Base-by-base conservation (phyloP, 2,888 invertebrate species). In the Mimas tiliae region DNA sequence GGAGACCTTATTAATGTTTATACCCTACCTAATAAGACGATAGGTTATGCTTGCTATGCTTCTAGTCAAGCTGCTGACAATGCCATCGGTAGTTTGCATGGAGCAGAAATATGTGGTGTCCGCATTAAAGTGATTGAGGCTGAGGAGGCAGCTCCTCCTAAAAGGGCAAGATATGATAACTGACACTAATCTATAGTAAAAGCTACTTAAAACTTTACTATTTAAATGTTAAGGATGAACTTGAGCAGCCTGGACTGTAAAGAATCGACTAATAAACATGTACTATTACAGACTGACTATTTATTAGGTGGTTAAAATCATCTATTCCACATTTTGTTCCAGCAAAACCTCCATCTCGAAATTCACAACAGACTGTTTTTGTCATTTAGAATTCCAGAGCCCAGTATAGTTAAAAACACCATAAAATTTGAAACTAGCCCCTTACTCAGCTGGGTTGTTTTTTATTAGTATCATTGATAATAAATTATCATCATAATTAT, bases 11-110 rank as follows among this genome's bases (percentile, higher is more conserved):
- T 98, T 67, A 98, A 98, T 86, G 97, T 98, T 1, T 98, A 98
- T 83, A 95, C 98, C 85, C 91, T 98, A 74, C 96, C 96, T 62
- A 97, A 98, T 82, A 97, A 97, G 83, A 98, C 98, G 80, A 98
- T 97, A 87, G 98, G 98, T 0, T 98, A 98, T 89, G 98, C 97
- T 7, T 97, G 98, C 79, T 98, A 97, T 89, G 96, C 97, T 3
- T 94, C 94, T 62, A 94, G 94, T 65, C 95, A 96, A 50, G 96
- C 97, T 70, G 98, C 98, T 0, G 95, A 96, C 73, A 94, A 95
- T 76, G 97, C 98, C 0, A 96, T 97, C 62, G 77, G 67, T 62
- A 72, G 70, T 0, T 88, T 98, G 58, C 98, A 98, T 83, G 98
- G 98, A 11, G 97, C 98, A 68, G 98, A 98, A 85, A 95, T 98